Evolutionary conservation across 2,113 vertebrate genomes (phyloP), one percentile per base, ranked within the genome.

Genomic region (Apeltes quadracus): DNA sequence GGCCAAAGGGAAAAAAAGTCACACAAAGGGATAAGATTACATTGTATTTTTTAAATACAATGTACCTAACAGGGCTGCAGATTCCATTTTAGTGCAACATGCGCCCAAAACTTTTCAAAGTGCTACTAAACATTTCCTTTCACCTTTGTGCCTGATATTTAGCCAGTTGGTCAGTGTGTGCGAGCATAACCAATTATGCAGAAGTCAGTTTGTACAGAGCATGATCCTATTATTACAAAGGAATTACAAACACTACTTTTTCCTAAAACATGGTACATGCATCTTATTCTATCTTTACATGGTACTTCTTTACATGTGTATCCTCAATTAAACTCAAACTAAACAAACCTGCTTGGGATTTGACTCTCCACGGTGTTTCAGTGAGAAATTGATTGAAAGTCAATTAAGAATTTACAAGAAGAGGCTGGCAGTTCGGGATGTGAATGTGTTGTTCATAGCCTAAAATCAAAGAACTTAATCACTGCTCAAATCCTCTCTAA

Each of bases 381-480:
- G 9, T 23, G 41, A 63, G n/a, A 23, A 43, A 76, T 15, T 61
- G 71, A 84, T 65, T 83, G 27, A 80, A 82, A 82, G 55, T 81
- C 83, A 84, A 79, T 76, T 77, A 79, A 39, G 22, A 48, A 69
- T 59, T 61, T 54, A 61, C 51, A 78, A 76, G 61, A 7, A 79
- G 20, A 79, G 25, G 20, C 7, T 11, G 69, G 56, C 69, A 84
- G 66, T 83, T 79, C 71, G 56, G 38, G 43, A 54, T 64, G 56
- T 39, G 15, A 72, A 76, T 38, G 43, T 56, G 78, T 81, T 83
- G 56, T 62, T 80, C 41, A 76, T 67, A 32, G 34, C 32, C 38
- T 78, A 44, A 65, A 84, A 79, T 89, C 44, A 81, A 85, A 82
- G 56, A 69, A 39, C 20, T 67, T 72, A 83, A 85, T 82, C 54